Conservation (phyloP, 2,888 invertebrate species). For the Xestoiulus laeticollis region DNA sequence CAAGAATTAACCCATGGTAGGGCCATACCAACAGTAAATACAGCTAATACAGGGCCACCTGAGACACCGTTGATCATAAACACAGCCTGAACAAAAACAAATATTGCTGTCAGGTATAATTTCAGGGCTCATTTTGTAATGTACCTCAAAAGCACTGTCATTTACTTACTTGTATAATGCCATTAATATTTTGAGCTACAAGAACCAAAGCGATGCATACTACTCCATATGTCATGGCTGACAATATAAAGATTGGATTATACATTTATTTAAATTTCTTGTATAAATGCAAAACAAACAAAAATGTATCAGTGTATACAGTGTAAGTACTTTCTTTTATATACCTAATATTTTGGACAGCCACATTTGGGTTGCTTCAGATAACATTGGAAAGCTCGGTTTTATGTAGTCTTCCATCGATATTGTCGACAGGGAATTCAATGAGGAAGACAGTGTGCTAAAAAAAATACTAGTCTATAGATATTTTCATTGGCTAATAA, state of each 20-base stretch:
- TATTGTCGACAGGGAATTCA: slow-evolving; percentile 52
- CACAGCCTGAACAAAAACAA: not conserved
- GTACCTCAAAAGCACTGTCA: not conserved
- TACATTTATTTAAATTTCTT: not conserved
- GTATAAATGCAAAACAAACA: not conserved
- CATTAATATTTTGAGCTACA: slow-evolving; percentile 30
- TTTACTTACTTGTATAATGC: slow-evolving; percentile 35
- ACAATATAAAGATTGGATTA: not conserved
- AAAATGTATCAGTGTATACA: not conserved
- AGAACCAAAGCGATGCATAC: slow-evolving; percentile 42
- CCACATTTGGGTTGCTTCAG: not conserved
- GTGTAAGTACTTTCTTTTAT: not conserved
- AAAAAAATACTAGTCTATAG: not conserved
- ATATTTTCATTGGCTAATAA: too few species aligned
- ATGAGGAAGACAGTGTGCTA: slow-evolving; percentile 51
- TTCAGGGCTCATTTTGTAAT: not conserved
- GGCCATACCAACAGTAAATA: slow-evolving; percentile 49
- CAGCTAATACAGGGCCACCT: slow-evolving; percentile 31
- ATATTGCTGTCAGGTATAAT: not conserved
- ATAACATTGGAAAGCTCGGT: not conserved
- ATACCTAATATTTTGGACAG: slow-evolving; percentile 50
- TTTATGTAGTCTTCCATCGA: slow-evolving; percentile 51
- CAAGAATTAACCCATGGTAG: slow-evolving; percentile 51
- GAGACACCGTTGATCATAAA: slow-evolving; percentile 37
- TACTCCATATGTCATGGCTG: slow-evolving; percentile 11